These are phyloP conservation scores for Cryptus viduatorius DNA, from an alignment of 2,888 invertebrate genomes.

Conservation along the genomic window DNA sequence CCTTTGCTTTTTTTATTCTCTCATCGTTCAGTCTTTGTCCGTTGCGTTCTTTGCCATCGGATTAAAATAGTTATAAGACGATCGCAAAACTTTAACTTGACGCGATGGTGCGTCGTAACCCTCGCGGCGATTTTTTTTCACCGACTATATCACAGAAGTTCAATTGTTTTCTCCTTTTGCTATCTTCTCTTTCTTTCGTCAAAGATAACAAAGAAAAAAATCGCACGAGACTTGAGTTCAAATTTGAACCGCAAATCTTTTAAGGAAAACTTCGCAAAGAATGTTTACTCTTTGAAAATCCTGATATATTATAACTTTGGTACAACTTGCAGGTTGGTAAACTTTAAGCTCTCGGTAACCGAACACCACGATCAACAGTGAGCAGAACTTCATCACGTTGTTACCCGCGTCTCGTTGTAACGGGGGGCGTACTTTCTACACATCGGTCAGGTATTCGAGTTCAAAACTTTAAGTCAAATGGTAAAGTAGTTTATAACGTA, in stretches of 20 bases:
- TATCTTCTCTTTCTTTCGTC: not conserved
- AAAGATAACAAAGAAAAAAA: not conserved
- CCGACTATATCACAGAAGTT: not conserved
- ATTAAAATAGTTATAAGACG: conserved; percentile 8
- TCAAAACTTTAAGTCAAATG: too few relatives aligned
- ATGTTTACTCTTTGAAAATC: not conserved
- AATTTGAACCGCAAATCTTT: not conserved
- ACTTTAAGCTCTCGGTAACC: too few relatives aligned
- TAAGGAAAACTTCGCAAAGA: not conserved
- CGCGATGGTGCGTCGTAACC: too few relatives aligned
- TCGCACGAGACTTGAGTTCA: not conserved
- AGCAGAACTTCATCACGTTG: too few relatives aligned
- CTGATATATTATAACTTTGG: not conserved
- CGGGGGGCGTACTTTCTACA: too few relatives aligned
- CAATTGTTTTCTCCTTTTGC: not conserved
- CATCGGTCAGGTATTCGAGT: too few relatives aligned
- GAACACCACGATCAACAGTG: too few relatives aligned
- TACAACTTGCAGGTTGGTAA: too few relatives aligned
- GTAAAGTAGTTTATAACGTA: too few relatives aligned
- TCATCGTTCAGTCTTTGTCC: not conserved
- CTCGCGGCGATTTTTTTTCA: too few relatives aligned
- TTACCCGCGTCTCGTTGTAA: too few relatives aligned
- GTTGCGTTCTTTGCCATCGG: not conserved
- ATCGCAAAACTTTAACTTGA: too few relatives aligned
- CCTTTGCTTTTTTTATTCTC: conserved; percentile 8